Conservation (phyloP, 2,113 vertebrate genomes). For the Eidolon helvum region DNA sequence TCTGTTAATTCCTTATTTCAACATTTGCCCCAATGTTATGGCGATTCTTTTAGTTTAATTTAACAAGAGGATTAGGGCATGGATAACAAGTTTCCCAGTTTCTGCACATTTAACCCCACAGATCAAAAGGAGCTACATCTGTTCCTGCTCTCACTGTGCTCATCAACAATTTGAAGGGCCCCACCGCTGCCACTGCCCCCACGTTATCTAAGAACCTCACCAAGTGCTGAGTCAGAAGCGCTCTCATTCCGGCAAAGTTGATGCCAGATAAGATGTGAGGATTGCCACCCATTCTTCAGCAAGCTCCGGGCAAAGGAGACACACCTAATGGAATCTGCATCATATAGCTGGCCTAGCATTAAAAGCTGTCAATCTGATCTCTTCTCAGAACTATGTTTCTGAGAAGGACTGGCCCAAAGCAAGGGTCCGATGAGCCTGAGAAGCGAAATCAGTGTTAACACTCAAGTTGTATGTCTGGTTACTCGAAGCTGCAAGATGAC, state of each 20-base stretch:
- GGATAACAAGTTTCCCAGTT: neutral
- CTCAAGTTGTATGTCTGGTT: neutral
- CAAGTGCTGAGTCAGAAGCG: neutral
- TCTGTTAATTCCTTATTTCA: neutral
- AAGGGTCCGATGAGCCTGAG: neutral
- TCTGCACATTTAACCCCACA: neutral
- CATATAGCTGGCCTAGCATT: neutral
- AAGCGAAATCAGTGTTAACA: neutral
- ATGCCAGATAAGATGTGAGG: neutral
- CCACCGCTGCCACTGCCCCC: neutral
- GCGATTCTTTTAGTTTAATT: slow-evolving; percentile 8
- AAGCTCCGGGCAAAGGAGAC: neutral
- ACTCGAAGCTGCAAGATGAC: neutral
- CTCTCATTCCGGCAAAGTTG: neutral
- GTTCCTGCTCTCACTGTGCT: neutral
- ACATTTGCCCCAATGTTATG: neutral
- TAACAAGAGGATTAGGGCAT: neutral
- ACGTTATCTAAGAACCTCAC: neutral
- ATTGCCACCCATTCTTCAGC: neutral
- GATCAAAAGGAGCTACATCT: neutral
- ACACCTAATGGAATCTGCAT: neutral
- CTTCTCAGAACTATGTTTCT: neutral
- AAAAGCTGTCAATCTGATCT: neutral
- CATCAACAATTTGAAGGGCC: neutral
- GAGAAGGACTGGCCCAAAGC: neutral